phyloP scores from a whole-genome alignment of 2,888 invertebrate species.

The Brenthis ino region DNA sequence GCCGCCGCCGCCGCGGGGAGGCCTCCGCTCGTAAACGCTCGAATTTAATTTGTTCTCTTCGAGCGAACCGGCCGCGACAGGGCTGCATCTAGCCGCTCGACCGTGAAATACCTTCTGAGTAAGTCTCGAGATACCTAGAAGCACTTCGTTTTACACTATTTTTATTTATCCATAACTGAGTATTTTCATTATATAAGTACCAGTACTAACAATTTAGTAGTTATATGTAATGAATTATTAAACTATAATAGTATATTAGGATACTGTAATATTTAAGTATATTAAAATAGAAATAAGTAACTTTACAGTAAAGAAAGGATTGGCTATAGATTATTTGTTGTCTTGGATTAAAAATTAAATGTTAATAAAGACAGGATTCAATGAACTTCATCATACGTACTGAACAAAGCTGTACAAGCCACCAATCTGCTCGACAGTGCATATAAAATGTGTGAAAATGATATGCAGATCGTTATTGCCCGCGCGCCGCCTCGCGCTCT shows the following conservation, averaged over 20 bases:
- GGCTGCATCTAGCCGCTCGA: constrained; percentile 20
- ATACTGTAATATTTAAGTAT: too few species aligned
- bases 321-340: too few species aligned
- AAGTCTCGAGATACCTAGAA: constrained; percentile 9
- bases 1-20: constrained; percentile 7
- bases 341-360: too few species aligned
- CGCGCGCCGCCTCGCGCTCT: neutral
- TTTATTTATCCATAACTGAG: constrained; percentile 2
- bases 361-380: too few species aligned
- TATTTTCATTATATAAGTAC: neutral
- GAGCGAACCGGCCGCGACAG: constrained; percentile 21
- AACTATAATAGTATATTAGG: too few species aligned
- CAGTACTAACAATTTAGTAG: neutral
- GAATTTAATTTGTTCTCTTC: constrained; percentile 34
- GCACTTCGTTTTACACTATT: constrained; percentile 8
- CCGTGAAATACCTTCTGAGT: constrained; percentile 26
- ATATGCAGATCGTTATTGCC: constrained; percentile 2
- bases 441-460: constrained; percentile 11
- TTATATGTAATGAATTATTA: neutral
- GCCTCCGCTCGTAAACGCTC: constrained; percentile 31
- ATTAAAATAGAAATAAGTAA: too few species aligned
- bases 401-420: too few species aligned
- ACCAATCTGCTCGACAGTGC: too few species aligned
- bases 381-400: too few species aligned
- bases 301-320: too few species aligned